Evolutionary conservation across 2,888 invertebrate genomes (phyloP).

Genomic region (Lysandra bellargus): DNA sequence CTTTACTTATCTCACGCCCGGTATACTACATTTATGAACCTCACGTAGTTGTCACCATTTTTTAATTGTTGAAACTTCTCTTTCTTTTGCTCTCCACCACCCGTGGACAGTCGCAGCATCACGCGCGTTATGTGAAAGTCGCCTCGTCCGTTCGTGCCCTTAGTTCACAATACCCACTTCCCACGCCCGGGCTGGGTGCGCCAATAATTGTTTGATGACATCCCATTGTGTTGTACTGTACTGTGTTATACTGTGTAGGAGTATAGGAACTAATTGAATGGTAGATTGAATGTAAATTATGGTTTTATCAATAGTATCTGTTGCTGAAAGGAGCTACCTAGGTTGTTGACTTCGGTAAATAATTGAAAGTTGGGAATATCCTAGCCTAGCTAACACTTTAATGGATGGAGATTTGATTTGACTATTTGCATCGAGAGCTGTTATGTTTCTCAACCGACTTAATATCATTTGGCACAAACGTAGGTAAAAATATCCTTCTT

Average conservation of each 20-base stretch:
- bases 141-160: not conserved
- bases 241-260: not conserved
- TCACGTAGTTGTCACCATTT: not conserved
- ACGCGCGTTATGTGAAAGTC: not conserved
- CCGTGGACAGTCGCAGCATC: not conserved
- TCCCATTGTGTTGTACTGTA: slow-evolving; percentile 10
- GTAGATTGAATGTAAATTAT: not conserved
- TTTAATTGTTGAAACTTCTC: not conserved
- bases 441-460: too few relatives aligned
- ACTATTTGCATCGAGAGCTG: too few relatives aligned
- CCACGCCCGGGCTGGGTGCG: slow-evolving; percentile 22
- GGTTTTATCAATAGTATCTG: not conserved
- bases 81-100: not conserved
- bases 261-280: not conserved
- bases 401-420: too few relatives aligned
- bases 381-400: too few relatives aligned
- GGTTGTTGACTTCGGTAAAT: too few relatives aligned
- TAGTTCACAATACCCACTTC: slow-evolving; percentile 26
- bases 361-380: too few relatives aligned
- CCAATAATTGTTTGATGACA: slow-evolving; percentile 27
- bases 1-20: not conserved
- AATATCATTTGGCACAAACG: too few relatives aligned
- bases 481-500: too few relatives aligned
- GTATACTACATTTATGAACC: not conserved
- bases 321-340: too few relatives aligned